Base-by-base conservation (phyloP, 2,888 invertebrate species). In the Aethes cnicana region DNA sequence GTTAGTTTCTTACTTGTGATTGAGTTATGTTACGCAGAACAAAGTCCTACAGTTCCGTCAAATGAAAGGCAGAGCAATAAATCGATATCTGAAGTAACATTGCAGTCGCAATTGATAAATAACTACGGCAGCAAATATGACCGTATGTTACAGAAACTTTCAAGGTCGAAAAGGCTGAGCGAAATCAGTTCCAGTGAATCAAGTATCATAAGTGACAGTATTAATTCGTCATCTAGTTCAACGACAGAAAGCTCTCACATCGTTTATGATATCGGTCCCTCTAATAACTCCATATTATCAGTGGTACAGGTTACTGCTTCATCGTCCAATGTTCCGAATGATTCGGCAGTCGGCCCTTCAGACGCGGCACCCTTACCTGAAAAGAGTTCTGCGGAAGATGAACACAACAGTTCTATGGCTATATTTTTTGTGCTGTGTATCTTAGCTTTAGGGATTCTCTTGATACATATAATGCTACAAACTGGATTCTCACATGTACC, bases 371-470 rank as follows among this genome's bases (percentile, higher is more conserved):
- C 95, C 2, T 80, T 98, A 30, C 98, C 98, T 0, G 95, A 95
- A 63, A 95, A 96, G 74, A 96, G 95, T 62, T 95, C 97, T 1
- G 97, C 97, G 1, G 97, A 98, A 85, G 96, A 97, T 82, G 98
- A 99, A 77, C 97, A 98, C 72, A 96, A 97, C 70, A 97, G 97
- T 71, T 98, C 98, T 1, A 94, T 98, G 92, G 97, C 99, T 0
- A 97, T 99, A 76, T 99, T 99, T 84, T 99, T 99, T 80, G 98
- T 99, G 8, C 91, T 99, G 0, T 96, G 98, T 71, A 97, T 99
- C 7, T 91, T 99, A 53, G 98, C 98, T 41, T 85, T 99, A 50
- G 98, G 98, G 46, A 98, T 99, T 61, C 84, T 99, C 39, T 86
- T 98, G 17, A 98, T 99, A 61, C 99, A 99, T 78, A 91, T 97